A percentile compares a stretch with the other conserved stretches of the same genome.
Evolutionary conservation across 2,797 vertebrate species (phyloP).

Genomic region (Anomalospiza imberbis): DNA sequence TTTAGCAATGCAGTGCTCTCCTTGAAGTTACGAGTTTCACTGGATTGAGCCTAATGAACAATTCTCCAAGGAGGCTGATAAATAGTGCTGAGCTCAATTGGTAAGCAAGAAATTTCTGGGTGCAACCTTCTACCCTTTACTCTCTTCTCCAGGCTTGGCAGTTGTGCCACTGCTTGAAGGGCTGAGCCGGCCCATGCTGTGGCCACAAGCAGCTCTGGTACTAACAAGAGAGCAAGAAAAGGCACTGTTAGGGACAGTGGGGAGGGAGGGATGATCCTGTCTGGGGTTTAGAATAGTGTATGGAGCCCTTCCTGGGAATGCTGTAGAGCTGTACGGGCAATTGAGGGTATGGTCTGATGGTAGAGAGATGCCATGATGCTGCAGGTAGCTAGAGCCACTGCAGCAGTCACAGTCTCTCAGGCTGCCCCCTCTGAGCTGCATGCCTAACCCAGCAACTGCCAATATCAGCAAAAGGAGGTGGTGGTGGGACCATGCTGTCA

Average conservation of each 20-base stretch:
- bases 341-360: not conserved
- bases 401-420: not conserved
- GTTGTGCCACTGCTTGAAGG: not conserved
- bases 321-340: not conserved
- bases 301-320: not conserved
- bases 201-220: not conserved
- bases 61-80: not conserved
- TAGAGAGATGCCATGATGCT: fast-evolving
- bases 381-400: not conserved
- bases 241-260: too few relatives aligned
- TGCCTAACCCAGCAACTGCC: not conserved
- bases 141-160: not conserved
- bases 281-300: not conserved
- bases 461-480: not conserved
- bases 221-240: not conserved
- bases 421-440: not conserved
- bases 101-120: not conserved
- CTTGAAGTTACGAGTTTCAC: not conserved
- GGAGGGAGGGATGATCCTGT: not conserved
- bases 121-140: not conserved
- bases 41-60: not conserved
- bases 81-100: not conserved
- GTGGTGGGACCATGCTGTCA: fast-evolving
- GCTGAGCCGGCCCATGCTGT: not conserved
- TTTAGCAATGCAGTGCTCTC: not conserved